Evolutionary conservation across 2,797 vertebrate genomes (phyloP).

Genomic region (Gallirallus australis): DNA sequence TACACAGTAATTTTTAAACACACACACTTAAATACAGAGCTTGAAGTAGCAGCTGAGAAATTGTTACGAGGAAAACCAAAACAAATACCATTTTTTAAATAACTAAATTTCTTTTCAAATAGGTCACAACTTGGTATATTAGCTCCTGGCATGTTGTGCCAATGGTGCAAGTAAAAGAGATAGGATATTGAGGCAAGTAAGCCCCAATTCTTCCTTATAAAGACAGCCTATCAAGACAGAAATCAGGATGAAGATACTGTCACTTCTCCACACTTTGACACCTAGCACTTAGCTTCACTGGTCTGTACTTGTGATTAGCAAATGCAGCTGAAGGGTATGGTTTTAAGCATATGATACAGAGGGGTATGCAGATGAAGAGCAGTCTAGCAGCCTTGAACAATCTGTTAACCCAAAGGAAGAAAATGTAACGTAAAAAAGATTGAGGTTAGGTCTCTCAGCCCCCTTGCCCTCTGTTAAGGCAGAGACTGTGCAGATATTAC

Average conservation of each 20-base stretch:
- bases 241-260: not conserved
- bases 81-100: not conserved
- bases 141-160: not conserved
- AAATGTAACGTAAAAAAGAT: not conserved
- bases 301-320: not conserved
- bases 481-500: not conserved
- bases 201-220: not conserved
- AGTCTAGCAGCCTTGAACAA: not conserved
- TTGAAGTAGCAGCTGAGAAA: not conserved
- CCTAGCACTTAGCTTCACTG: not conserved
- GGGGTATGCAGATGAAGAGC: not conserved
- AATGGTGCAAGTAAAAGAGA: not conserved
- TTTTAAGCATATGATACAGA: not conserved
- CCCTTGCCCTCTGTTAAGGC: not conserved
- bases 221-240: not conserved
- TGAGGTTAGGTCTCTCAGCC: not conserved
- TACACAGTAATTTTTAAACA: not conserved
- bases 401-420: not conserved
- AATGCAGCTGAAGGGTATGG: not conserved
- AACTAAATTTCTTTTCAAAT: not conserved
- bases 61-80: not conserved
- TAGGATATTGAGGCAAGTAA: not conserved
- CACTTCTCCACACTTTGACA: not conserved
- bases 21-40: not conserved
- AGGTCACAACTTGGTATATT: not conserved